These are phyloP conservation scores for Tortrix viridana DNA, from an alignment of 2,888 invertebrate species.

Conservation along the genomic window DNA sequence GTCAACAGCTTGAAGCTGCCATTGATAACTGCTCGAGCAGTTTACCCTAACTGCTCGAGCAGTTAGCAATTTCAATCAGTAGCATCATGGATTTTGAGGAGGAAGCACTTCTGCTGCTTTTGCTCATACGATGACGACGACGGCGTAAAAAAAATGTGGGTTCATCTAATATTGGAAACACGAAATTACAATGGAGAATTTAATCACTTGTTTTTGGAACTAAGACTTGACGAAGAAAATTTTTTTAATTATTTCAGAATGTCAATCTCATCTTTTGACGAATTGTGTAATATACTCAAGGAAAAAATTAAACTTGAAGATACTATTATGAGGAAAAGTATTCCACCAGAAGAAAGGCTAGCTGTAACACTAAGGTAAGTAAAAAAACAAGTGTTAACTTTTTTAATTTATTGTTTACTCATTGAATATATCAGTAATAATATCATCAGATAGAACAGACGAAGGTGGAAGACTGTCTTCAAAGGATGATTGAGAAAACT, in stretches of 20 bases:
- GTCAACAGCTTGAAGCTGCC: conserved; percentile 9
- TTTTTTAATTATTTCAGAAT: conserved; percentile 4
- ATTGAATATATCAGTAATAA: conserved; percentile 2
- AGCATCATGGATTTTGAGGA: conserved; percentile 1
- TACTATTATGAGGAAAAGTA: conserved; percentile 7
- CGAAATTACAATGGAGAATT: conserved; percentile 1
- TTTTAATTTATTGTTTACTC: background rate
- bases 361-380: conserved; percentile 1
- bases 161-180: conserved; percentile 11
- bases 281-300: conserved; percentile 6
- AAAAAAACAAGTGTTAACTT: background rate
- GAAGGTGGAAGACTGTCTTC: background rate
- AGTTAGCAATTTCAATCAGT: conserved; percentile 1
- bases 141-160: conserved; percentile 15
- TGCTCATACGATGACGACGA: conserved; percentile 24
- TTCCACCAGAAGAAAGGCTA: conserved; percentile 7
- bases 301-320: conserved; percentile 5
- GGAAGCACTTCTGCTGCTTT: conserved; percentile 21
- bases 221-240: conserved; percentile 1
- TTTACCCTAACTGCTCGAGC: conserved; percentile 14
- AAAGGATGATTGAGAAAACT: background rate
- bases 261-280: conserved; percentile 5
- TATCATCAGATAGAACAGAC: conserved; percentile 1
- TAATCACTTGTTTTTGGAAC: conserved; percentile 2
- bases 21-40: conserved; percentile 9